Percentiles rank a stretch among this genome's conserved stretches.
Conservation (phyloP, 2,888 invertebrate species). For the Archaeoteleia sp. region DNA sequence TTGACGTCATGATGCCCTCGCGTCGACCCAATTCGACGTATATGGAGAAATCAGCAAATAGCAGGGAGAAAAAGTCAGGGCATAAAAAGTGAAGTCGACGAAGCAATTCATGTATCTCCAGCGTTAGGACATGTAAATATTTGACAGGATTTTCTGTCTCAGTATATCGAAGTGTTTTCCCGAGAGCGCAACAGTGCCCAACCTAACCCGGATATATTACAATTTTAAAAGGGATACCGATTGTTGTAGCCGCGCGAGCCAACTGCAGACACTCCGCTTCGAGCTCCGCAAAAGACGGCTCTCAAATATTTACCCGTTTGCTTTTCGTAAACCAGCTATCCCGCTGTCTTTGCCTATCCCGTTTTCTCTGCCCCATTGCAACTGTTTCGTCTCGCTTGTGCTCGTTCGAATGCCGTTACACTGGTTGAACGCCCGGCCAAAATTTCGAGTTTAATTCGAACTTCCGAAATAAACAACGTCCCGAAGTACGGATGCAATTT, state of each 20-base stretch:
- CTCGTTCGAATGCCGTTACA: slow-evolving; percentile 11
- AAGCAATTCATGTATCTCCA: slow-evolving; percentile 40
- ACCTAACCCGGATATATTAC: slow-evolving; percentile 58
- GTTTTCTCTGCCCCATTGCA: slow-evolving; percentile 9
- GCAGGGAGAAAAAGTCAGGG: too few species aligned
- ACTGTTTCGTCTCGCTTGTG: slow-evolving; percentile 14
- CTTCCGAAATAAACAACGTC: slow-evolving; percentile 45
- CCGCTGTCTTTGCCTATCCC: slow-evolving; percentile 22
- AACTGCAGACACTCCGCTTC: slow-evolving; percentile 62
- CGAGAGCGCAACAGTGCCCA: slow-evolving; percentile 42
- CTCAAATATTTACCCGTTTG: slow-evolving; percentile 53
- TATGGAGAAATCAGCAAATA: too few species aligned
- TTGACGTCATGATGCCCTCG: too few species aligned
- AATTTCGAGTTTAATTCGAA: slow-evolving; percentile 43
- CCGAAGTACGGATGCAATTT: slow-evolving; percentile 42
- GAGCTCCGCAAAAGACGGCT: slow-evolving; percentile 43
- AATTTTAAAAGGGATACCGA: slow-evolving; percentile 64
- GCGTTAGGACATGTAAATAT: slow-evolving; percentile 53
- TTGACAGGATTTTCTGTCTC: slow-evolving; percentile 46
- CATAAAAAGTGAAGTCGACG: too few species aligned
- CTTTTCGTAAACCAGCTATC: slow-evolving; percentile 46
- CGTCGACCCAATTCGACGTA: too few species aligned
- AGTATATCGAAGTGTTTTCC: slow-evolving; percentile 48
- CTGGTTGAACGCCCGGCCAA: slow-evolving; percentile 17
- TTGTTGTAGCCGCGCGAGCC: slow-evolving; percentile 65